Base-by-base conservation (phyloP, 1,140 invertebrate species). In the Drosophila asahinai region DNA sequence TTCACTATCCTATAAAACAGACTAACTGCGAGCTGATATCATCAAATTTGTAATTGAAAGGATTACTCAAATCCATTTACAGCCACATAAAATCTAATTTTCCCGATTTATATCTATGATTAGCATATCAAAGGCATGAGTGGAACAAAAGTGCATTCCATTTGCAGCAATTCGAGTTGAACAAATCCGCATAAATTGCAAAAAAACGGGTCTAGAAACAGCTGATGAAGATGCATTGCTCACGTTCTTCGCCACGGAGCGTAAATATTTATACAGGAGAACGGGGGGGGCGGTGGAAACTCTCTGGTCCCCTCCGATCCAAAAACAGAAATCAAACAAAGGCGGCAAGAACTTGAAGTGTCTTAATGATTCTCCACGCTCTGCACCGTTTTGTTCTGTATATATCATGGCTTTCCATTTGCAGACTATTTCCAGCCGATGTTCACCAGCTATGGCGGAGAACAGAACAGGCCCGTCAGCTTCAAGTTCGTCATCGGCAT, bases 391-490 rank as follows among this genome's bases (percentile, higher is more conserved):
- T 19, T 36, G 17, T 36, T 55, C 15, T 43, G 19, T 19, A 38
- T 48, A 42, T 60, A 51, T 57, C n/a, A 30, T 42, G 42, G 17
- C 15, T 25, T 62, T 45, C 38, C n/a, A 43, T 68, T 93, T 93
- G 45, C 82, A 94, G 94, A 93, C 80, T 80, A 93, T 36, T 96
- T 95, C 94, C 77, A 91, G 66, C 95, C 96, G 49, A 93, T 94
- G 51, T 96, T 96, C 84, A 95, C 94, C 72, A 94, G 93, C 68
- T 95, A 95, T 81, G 93, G 94, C 80, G 95, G 95, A 8, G 93
- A 94, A 42, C 87, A 93, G 63, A 94, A 81, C 64, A 65, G 59
- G n/a, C 54, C 43, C 22, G 77, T 91, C 49, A 38, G 61, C 12
- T 91, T 77, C 43, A 91, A 91, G 60, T 94, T 95, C 81, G 91